Evolutionary conservation across 1,140 invertebrate genomes (phyloP), one percentile per base, ranked within the genome.

Genomic region (Pachyrhynchus sulphureomaculatus): DNA sequence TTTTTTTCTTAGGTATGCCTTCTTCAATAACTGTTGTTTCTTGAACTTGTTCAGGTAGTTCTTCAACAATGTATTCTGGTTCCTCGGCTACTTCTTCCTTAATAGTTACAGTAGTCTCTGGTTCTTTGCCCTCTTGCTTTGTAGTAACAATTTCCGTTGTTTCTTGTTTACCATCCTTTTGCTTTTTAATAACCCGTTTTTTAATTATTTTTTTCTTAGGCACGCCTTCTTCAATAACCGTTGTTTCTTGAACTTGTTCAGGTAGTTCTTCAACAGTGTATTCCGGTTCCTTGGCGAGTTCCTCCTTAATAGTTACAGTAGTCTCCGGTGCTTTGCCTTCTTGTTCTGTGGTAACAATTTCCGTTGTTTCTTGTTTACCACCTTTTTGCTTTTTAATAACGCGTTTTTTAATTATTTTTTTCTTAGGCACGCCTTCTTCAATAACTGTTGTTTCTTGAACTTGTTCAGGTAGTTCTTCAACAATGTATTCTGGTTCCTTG

Each of bases 81-180:
- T 71, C 69, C 51, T 80, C 12, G 26, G n/a, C 61, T 34, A 10
- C 26, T 24, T 13, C 8, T n/a, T 41, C 26, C 12, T 29, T 10
- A 2, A 4, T n/a, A 24, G 34, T 39, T 6, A 56, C 39, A 6
- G 54, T 45, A 12, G 67, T 73, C 17, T 76, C 64, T 6, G 76
- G 71, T 33, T 17, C 21, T 15, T 78, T 70, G 20, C 75, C 74
- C 49, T 79, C 75, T 64, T 78, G 75, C 10, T 67, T 69, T 15
- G 68, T 67, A 52, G 67, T 71, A 0, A 67, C 69, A 20, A 64
- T 71, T 57, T 71, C 65, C 6, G 69, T 72, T 2, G 68, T 65
- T 60, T 71, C 64, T 33, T 67, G 42, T 26, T 62, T 62, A 8
- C 47, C 55, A 9, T 67, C 70, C 15, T 51, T 53, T 2, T 62